These are phyloP conservation scores for Pan paniscus DNA, from an alignment of 2,113 vertebrate genomes.

Conservation along the genomic window DNA sequence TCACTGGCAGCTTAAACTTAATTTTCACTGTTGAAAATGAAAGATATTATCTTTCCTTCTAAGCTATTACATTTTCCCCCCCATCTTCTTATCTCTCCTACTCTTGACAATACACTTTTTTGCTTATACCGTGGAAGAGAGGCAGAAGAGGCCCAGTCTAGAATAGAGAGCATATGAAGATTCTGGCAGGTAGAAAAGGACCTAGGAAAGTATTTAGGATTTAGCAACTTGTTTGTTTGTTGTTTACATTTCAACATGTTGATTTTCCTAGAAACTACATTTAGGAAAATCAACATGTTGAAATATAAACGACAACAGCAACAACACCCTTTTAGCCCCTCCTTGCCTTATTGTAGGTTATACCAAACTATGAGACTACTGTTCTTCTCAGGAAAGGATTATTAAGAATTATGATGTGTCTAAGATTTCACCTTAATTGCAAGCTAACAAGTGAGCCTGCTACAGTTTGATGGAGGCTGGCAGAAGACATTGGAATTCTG, in stretches of 20 bases:
- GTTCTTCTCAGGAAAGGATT: conserved; percentile 6
- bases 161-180: not conserved
- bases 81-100: not conserved
- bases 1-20: not conserved
- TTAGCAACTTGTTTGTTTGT: not conserved
- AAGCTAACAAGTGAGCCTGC: not conserved
- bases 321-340: not conserved
- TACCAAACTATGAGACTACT: not conserved
- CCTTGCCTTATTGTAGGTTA: not conserved
- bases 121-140: not conserved
- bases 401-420: not conserved
- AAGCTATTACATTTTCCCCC: not conserved
- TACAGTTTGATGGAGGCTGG: not conserved
- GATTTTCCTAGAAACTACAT: not conserved
- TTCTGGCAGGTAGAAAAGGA: not conserved
- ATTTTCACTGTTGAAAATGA: conserved; percentile 3
- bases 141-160: not conserved
- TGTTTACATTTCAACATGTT: no score
- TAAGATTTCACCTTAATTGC: not conserved
- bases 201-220: not conserved
- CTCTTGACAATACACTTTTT: not conserved
- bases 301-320: not conserved
- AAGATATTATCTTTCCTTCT: not conserved
- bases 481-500: not conserved
- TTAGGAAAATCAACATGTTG: not conserved